Percentiles rank a stretch among this genome's conserved stretches.
Conservation (phyloP, 2,113 vertebrate genomes). For the Corythoichthys haematopterus region DNA sequence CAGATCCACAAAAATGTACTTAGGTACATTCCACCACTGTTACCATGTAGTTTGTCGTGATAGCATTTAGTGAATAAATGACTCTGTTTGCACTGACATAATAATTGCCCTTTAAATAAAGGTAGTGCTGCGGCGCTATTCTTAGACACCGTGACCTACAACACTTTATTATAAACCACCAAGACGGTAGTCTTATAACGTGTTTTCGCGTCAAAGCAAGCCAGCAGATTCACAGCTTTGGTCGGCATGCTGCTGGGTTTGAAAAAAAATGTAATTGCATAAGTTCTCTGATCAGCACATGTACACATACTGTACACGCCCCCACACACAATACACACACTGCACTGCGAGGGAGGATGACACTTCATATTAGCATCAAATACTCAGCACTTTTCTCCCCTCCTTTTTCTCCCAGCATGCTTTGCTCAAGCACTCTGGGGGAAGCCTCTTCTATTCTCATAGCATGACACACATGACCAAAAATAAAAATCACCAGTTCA, state of each 20-base stretch:
- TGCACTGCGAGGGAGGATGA: constrained; percentile 41
- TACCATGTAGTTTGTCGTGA: not conserved
- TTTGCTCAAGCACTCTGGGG: constrained; percentile 36
- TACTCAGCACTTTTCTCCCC: constrained; percentile 36
- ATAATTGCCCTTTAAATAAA: constrained; percentile 34
- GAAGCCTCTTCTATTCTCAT: constrained; percentile 31
- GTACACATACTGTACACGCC: constrained; percentile 30
- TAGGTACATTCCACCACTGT: too few species aligned
- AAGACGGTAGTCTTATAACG: not conserved
- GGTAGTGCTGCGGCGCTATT: constrained; percentile 18
- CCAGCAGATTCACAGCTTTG: constrained; percentile 30
- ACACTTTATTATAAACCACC: not conserved
- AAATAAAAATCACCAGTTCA: not conserved
- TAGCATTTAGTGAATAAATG: not conserved
- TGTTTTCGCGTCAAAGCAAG: constrained; percentile 12
- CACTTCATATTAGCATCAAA: constrained; percentile 62
- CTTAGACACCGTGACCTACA: constrained; percentile 19
- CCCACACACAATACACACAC: constrained; percentile 21
- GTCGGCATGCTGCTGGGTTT: constrained; percentile 24
- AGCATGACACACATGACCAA: constrained; percentile 21
- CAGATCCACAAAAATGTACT: too few species aligned
- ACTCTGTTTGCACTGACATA: constrained; percentile 25
- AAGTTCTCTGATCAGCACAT: constrained; percentile 31
- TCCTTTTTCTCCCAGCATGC: constrained; percentile 17
- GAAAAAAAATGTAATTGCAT: constrained; percentile 49